phyloP scores from a whole-genome alignment of 2,888 invertebrate species.

The Anoncus sp. region DNA sequence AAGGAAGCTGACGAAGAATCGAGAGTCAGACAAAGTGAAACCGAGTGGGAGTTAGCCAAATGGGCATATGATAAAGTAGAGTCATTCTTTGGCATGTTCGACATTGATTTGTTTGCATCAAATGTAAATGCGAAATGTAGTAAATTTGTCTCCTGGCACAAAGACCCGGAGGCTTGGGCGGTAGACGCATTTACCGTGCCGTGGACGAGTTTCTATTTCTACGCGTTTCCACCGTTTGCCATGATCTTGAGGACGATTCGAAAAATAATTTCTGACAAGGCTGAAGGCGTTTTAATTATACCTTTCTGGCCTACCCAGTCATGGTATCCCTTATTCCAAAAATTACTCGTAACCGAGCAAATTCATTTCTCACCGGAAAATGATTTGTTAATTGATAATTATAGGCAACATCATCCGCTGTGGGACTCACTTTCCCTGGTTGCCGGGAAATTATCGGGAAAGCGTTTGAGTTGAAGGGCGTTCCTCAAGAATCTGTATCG shows the following conservation, averaged over 20 bases:
- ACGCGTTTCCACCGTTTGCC: conserved; percentile 68
- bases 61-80: conserved; percentile 48
- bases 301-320: conserved; percentile 47
- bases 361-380: conserved; percentile 59
- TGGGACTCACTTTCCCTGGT: conserved; percentile 67
- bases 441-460: conserved; percentile 67
- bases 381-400: conserved; percentile 65
- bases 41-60: conserved; percentile 57
- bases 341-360: conserved; percentile 42
- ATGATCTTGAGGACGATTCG: conserved; percentile 36
- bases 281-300: conserved; percentile 34
- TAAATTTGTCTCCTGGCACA: conserved; percentile 69
- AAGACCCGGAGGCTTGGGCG: too few species aligned
- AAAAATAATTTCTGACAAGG: conserved; percentile 50
- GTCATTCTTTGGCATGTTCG: conserved; percentile 61
- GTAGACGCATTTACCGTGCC: conserved; percentile 71
- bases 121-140: conserved; percentile 69
- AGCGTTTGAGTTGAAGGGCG: conserved; percentile 56
- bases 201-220: conserved; percentile 61
- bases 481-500: conserved; percentile 57
- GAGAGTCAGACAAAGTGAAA: conserved; percentile 41
- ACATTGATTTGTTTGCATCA: too few species aligned
- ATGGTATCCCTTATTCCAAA: conserved; percentile 71
- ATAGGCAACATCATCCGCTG: conserved; percentile 63
- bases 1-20: too few species aligned